These are phyloP conservation scores for Elephantulus edwardii DNA, from an alignment of 2,113 vertebrate genomes.

Conservation along the genomic window DNA sequence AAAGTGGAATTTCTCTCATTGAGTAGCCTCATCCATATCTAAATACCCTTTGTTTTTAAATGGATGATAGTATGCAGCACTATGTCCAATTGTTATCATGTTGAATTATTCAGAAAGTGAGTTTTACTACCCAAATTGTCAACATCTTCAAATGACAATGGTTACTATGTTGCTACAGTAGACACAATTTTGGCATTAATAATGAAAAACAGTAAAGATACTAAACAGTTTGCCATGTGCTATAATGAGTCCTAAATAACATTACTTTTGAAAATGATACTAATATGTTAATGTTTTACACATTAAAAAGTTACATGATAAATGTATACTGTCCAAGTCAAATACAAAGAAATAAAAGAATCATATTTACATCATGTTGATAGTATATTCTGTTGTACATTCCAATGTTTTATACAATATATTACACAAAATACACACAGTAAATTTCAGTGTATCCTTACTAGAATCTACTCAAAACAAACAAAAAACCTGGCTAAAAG, in stretches of 20 bases:
- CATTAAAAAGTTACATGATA: not conserved
- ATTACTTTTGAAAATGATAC: constrained; percentile 1
- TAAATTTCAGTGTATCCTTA: not conserved
- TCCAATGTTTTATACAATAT: not conserved
- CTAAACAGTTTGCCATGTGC: not conserved
- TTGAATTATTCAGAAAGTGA: not conserved
- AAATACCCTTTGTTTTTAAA: not conserved
- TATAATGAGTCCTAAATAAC: constrained; percentile 1
- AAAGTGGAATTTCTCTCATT: not conserved
- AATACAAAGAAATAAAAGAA: not conserved
- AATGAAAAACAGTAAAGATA: not conserved
- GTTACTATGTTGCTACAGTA: not conserved
- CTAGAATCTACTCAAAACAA: not conserved
- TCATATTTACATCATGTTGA: not conserved
- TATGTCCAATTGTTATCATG: not conserved
- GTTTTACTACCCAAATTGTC: not conserved
- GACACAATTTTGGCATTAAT: not conserved
- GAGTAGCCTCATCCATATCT: not conserved
- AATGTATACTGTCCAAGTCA: not conserved
- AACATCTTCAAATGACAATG: not conserved
- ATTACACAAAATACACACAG: not conserved
- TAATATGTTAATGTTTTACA: constrained; percentile 7
- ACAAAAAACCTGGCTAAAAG: not conserved
- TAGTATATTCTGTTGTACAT: constrained; percentile 17
- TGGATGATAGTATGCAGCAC: not conserved